These are phyloP conservation scores for Anodontia alba DNA, from an alignment of 2,888 invertebrate genomes.

Conservation along the genomic window DNA sequence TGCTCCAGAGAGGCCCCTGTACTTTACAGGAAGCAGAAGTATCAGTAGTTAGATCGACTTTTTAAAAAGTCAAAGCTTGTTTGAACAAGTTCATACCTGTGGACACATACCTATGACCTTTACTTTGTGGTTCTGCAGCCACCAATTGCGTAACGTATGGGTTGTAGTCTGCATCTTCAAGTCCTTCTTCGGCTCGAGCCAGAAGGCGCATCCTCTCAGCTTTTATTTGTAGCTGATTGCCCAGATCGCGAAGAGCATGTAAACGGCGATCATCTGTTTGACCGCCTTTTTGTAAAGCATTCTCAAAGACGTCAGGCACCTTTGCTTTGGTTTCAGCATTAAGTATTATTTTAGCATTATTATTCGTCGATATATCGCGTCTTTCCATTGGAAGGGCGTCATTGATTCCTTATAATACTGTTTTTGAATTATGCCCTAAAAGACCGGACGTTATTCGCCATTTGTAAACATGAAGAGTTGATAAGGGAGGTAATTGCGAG, in stretches of 20 bases:
- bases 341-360: not conserved
- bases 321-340: not conserved
- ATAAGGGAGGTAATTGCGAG: no score
- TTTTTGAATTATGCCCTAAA: no score
- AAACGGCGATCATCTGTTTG: not conserved
- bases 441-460: not conserved
- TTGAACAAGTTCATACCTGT: not conserved
- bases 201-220: constrained; percentile 70
- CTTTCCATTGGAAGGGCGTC: not conserved
- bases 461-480: constrained; percentile 10
- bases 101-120: not conserved
- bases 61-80: no score
- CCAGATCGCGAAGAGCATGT: constrained; percentile 52
- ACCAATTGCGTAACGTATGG: constrained; percentile 48
- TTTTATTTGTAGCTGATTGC: constrained; percentile 65
- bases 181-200: constrained; percentile 68
- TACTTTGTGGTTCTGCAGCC: not conserved
- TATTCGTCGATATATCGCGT: not conserved
- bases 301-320: not conserved
- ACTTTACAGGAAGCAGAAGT: no score
- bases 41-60: no score
- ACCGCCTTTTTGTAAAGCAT: not conserved
- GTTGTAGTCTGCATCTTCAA: constrained; percentile 62
- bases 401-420: no score
- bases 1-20: no score